Evolutionary conservation across 2,113 vertebrate genomes (phyloP).

Genomic region (Toxostoma redivivum): DNA sequence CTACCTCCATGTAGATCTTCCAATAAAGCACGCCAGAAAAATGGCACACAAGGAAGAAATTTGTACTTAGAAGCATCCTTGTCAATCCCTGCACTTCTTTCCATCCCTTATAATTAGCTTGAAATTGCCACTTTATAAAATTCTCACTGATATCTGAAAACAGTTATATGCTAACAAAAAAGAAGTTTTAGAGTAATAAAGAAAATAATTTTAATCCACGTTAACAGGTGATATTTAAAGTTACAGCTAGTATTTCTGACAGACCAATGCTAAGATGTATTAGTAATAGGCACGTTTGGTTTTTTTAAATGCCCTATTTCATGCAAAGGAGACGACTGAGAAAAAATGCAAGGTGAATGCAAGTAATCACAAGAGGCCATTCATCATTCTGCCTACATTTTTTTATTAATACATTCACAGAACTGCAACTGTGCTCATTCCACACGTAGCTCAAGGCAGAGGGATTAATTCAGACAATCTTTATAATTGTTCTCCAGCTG

Average conservation of each 20-base stretch:
- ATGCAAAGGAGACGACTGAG: neutral
- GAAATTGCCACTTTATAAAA: neutral
- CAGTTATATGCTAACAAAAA: neutral
- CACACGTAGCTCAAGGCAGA: neutral
- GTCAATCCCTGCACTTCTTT: neutral
- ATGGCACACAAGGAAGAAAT: neutral
- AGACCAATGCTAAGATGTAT: neutral
- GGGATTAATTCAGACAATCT: neutral
- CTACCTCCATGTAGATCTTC: neutral
- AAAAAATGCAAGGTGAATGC: neutral
- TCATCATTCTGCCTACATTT: neutral
- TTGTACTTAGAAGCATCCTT: neutral
- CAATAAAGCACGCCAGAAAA: neutral
- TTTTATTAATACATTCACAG: neutral
- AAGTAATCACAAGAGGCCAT: neutral
- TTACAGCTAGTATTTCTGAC: neutral
- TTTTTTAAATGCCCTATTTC: neutral
- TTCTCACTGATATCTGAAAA: neutral
- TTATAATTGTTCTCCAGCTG: neutral
- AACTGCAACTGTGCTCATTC: constrained; percentile 6
- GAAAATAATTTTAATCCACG: neutral
- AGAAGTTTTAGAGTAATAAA: neutral
- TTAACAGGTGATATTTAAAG: neutral
- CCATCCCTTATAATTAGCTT: neutral
- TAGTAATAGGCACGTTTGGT: neutral